Evolutionary conservation across 92 coral and sea anemone genomes (phyloP).

Genomic region (Scolanthus callimorphus): DNA sequence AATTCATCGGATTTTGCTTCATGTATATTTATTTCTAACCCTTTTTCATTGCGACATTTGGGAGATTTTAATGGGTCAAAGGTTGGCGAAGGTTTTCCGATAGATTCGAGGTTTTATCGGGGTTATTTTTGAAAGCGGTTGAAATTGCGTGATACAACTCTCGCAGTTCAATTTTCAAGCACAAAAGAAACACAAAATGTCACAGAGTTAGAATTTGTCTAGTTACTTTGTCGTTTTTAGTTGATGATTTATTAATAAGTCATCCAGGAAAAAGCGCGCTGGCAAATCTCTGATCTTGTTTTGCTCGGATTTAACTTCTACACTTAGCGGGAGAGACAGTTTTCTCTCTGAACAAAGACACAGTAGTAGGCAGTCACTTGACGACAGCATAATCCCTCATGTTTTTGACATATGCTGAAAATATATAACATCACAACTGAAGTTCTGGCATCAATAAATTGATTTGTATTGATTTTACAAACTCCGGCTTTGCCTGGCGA

Average conservation of each 20-base stretch:
- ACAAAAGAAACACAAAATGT: neutral
- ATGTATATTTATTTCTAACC: neutral
- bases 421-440: neutral
- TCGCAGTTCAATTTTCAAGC: neutral
- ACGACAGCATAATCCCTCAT: slow-evolving; percentile 1
- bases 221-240: too few species aligned
- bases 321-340: neutral
- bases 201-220: too few species aligned
- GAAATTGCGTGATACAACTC: neutral
- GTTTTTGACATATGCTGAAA: slow-evolving; percentile 1
- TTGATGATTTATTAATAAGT: too few species aligned
- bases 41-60: neutral
- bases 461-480: too few species aligned
- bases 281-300: too few species aligned
- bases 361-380: neutral
- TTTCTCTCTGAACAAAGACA: neutral
- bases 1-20: too few species aligned
- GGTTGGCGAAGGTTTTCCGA: slow-evolving; percentile 2
- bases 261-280: too few species aligned
- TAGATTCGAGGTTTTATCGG: too few species aligned
- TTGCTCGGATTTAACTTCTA: neutral
- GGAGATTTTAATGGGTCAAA: slow-evolving; percentile 6
- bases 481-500: too few species aligned
- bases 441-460: neutral
- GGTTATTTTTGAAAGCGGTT: neutral